These are phyloP conservation scores for Poeciliopsis paucimaculata DNA, from an alignment of 2,797 vertebrate genomes.

Conservation along the genomic window DNA sequence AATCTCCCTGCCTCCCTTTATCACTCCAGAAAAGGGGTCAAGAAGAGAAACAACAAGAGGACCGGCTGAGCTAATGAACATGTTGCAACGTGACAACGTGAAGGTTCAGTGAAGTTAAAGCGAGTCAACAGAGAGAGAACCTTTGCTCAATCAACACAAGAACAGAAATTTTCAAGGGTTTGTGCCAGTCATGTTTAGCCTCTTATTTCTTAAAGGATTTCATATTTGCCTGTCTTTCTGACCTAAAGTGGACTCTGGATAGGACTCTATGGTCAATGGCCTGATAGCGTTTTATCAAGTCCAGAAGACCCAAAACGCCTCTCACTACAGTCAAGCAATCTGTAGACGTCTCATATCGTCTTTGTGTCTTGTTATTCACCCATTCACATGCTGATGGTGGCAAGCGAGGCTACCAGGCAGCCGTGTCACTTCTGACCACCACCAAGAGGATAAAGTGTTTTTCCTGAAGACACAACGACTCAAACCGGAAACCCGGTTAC, in stretches of 20 bases:
- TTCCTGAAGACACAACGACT: no score
- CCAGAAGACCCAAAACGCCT: no score
- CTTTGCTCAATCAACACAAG: constrained; percentile 38
- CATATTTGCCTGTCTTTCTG: background rate
- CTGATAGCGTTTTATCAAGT: no score
- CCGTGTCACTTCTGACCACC: no score
- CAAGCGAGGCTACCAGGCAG: no score
- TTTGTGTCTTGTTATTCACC: no score
- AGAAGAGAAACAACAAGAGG: constrained; percentile 36
- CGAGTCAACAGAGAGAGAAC: constrained; percentile 26
- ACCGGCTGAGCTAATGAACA: constrained; percentile 74
- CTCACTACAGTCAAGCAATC: no score
- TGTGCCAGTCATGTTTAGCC: background rate
- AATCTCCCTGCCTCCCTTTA: constrained; percentile 21
- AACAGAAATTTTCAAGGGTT: background rate
- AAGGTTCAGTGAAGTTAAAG: constrained; percentile 65
- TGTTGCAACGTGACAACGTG: constrained; percentile 66
- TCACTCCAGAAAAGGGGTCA: constrained; percentile 27
- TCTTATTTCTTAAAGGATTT: background rate
- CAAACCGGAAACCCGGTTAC: no score
- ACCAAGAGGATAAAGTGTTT: no score
- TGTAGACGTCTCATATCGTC: no score
- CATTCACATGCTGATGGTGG: no score
- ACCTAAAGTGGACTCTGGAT: background rate
- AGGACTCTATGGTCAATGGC: background rate